phyloP scores from a whole-genome alignment of 37 sponge, comb jelly and placozoan genomes.

The Bolinopsis microptera region DNA sequence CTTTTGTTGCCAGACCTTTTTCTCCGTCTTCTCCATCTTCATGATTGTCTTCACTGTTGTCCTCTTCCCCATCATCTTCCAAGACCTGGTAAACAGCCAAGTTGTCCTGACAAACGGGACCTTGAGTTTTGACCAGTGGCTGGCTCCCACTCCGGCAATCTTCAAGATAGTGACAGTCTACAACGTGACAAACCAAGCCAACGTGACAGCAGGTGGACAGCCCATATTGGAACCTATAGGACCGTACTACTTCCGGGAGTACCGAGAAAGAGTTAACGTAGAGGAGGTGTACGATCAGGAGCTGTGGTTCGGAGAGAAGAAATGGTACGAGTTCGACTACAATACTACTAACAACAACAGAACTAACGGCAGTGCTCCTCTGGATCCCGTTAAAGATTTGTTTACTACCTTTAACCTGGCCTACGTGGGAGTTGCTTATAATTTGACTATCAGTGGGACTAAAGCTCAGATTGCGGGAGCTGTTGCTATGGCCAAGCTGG shows the following conservation, averaged over 20 bases:
- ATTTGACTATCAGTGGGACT: not conserved
- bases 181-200: constrained; percentile 3
- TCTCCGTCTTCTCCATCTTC: not conserved
- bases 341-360: not conserved
- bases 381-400: not conserved
- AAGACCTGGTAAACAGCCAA: not conserved
- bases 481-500: not conserved
- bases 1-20: not conserved
- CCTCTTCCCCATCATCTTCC: constrained; percentile 37
- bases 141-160: constrained; percentile 31
- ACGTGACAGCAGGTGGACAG: not conserved
- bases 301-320: constrained; percentile 16
- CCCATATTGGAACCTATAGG: not conserved
- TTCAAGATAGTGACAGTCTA: constrained; percentile 42
- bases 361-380: not conserved
- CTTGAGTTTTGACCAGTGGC: constrained; percentile 18
- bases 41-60: not conserved
- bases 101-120: constrained; percentile 10
- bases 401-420: not conserved
- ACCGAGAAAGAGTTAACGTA: constrained; percentile 11
- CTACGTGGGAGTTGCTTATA: constrained; percentile 28
- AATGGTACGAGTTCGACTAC: constrained; percentile 43
- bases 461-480: not conserved
- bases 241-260: constrained; percentile 55
- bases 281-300: constrained; percentile 19